These are phyloP conservation scores for Dryadula phaetusa DNA, from an alignment of 2,888 invertebrate genomes.

Conservation along the genomic window DNA sequence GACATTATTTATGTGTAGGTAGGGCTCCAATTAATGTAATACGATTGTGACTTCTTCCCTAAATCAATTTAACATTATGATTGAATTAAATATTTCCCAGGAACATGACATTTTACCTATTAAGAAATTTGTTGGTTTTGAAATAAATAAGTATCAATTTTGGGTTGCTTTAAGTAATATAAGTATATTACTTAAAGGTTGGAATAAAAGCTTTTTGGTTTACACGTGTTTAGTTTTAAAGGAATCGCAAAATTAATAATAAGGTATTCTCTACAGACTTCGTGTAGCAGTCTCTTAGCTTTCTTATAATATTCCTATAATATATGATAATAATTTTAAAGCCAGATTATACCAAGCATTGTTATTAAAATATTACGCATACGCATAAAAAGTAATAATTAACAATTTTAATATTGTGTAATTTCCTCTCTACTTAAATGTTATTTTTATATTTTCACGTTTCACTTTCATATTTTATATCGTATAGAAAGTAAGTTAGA, in stretches of 20 bases:
- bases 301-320: no score
- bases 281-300: no score
- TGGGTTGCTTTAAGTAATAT: neutral
- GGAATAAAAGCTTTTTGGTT: neutral
- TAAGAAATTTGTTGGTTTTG: neutral
- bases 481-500: no score
- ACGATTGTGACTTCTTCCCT: neutral
- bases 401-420: no score
- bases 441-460: no score
- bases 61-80: conserved; percentile 8
- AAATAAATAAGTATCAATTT: neutral
- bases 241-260: neutral
- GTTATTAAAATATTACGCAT: no score
- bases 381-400: no score
- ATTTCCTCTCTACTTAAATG: no score
- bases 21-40: neutral
- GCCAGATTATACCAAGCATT: no score
- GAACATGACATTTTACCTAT: conserved; percentile 12
- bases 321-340: no score
- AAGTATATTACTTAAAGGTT: neutral
- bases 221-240: neutral
- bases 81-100: conserved; percentile 14
- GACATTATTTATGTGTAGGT: neutral
- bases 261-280: no score
- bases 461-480: no score